phyloP scores from a whole-genome alignment of 2,888 invertebrate species.

The Xestobium rufovillosum region DNA sequence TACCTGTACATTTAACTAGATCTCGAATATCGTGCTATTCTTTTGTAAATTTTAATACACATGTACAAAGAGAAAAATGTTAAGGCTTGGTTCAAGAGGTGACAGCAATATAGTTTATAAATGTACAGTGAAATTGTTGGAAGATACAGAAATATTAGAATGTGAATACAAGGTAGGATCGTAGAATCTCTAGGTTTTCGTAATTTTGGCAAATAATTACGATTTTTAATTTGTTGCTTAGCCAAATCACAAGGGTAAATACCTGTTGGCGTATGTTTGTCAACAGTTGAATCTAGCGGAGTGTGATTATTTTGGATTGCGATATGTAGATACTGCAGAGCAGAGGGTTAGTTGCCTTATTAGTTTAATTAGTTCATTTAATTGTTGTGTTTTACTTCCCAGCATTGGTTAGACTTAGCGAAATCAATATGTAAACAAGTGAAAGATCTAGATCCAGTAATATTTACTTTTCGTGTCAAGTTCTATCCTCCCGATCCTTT shows the following conservation, averaged over 20 bases:
- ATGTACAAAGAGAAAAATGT: constrained; percentile 34
- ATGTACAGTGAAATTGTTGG: constrained; percentile 81
- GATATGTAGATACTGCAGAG: constrained; percentile 82
- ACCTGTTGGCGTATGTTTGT: constrained; percentile 83
- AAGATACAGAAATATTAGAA: constrained; percentile 86
- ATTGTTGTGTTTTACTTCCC: constrained; percentile 22
- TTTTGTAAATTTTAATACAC: not conserved
- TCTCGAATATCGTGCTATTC: too few relatives aligned
- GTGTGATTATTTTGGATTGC: constrained; percentile 89
- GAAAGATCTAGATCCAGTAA: constrained; percentile 85
- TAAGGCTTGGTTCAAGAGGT: constrained; percentile 52
- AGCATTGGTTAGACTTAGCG: constrained; percentile 92
- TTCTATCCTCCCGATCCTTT: constrained; percentile 96
- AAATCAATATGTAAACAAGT: constrained; percentile 88
- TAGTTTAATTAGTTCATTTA: constrained; percentile 16
- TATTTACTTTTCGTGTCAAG: constrained; percentile 95
- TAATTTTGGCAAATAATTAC: too few relatives aligned
- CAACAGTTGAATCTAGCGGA: constrained; percentile 84
- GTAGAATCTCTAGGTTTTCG: constrained; percentile 12
- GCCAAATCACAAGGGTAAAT: constrained; percentile 85
- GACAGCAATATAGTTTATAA: constrained; percentile 72
- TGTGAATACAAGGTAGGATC: constrained; percentile 78
- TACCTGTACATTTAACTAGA: too few relatives aligned
- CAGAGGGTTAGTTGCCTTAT: constrained; percentile 61
- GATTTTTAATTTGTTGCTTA: constrained; percentile 44